Evolutionary conservation across 2,797 vertebrate genomes (phyloP), one percentile per base, ranked within the genome.

Genomic region (Liparis tanakae): DNA sequence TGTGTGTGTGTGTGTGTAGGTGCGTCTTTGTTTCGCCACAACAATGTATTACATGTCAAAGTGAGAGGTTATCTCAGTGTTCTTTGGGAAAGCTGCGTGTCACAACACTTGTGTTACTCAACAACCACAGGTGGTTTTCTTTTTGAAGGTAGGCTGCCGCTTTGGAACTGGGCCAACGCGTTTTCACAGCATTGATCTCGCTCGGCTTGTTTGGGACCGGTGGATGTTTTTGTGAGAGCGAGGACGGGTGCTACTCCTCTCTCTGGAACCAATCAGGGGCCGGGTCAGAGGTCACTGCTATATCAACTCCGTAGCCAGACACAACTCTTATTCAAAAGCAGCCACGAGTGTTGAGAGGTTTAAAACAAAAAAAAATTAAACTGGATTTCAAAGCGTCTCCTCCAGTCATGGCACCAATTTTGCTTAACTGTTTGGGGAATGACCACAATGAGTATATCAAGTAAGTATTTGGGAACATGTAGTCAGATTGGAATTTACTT

Each of bases 381-480:
- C 55, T 64, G 33, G 9, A 74, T 73, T 85, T 70, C 7, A 70
- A 54, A 79, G 67, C 55, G 12, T 58, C 55, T 63, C 10, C 67
- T 55, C 50, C 58, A 88, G 70, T 46, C 69, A 95, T 95, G 94
- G 84, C 93, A 67, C 91, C 86, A 0, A 94, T 95, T 90, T 81
- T 95, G 74, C 82, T 93, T 1, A 91, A 94, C 62, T 85, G 75
- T 56, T 41, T 86, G 84, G 91, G 83, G 36, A 90, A 76, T 41
- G 90, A 94, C n/a, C 86, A 87, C 73, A 84, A 73, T 14, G 91
- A 93, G 9, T 91, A 90, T 43, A 90, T 92, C 76, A 89, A 94
- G 95, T 96, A 81, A 94, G 95, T 88, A 41, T 80, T 60, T 55
- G 3, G n/a, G 0, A 59, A 51, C 15, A 3, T 66, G 4, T 71